phyloP scores from a whole-genome alignment of 2,797 vertebrate genomes.

The Spondyliosoma cantharus region DNA sequence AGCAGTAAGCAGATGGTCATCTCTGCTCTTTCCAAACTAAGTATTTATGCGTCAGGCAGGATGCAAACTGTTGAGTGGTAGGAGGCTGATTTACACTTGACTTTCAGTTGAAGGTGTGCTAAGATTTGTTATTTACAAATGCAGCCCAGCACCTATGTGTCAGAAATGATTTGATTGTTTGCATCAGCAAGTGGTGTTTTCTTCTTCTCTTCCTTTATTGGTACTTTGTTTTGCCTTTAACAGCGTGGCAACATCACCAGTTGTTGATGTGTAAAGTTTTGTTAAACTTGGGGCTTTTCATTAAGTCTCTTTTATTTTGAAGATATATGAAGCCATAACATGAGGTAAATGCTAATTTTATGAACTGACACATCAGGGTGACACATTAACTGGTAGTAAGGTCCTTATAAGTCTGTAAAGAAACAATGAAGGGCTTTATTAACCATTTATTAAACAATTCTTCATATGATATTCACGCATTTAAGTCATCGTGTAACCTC shows the following conservation, averaged over 20 bases:
- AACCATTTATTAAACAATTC: no score
- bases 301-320: neutral
- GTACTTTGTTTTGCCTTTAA: neutral
- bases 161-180: neutral
- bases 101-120: conserved; percentile 6
- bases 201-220: neutral
- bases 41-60: conserved; percentile 40
- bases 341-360: neutral
- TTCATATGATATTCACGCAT: no score
- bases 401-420: no score
- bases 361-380: neutral
- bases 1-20: conserved; percentile 60
- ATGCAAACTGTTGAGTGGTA: conserved; percentile 11
- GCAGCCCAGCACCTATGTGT: neutral
- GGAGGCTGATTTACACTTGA: conserved; percentile 32
- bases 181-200: neutral
- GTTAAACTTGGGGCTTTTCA: neutral
- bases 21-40: conserved; percentile 46
- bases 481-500: no score
- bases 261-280: conserved; percentile 2
- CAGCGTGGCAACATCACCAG: neutral
- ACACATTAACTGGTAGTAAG: no score
- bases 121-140: neutral
- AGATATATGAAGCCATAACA: neutral
- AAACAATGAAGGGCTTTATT: no score